These are phyloP conservation scores for Hylaeus anthracinus DNA, from an alignment of 1,140 invertebrate genomes.

Conservation along the genomic window DNA sequence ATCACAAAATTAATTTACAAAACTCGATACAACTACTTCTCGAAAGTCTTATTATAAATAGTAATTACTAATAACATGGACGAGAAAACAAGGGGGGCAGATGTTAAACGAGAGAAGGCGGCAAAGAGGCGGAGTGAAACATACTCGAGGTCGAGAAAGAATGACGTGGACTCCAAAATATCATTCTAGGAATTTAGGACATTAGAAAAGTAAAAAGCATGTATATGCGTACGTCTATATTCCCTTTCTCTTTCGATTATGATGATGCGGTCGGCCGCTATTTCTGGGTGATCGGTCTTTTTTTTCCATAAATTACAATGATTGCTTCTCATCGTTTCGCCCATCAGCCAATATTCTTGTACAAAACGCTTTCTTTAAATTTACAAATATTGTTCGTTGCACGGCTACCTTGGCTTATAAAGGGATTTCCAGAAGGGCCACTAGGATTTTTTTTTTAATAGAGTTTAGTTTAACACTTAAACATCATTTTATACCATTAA, in stretches of 20 bases:
- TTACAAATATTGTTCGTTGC: not conserved
- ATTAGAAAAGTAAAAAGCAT: conserved; percentile 47
- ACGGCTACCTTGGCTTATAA: not conserved
- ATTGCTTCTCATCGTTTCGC: conserved; percentile 17
- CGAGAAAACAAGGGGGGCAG: not conserved
- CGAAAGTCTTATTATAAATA: conserved; percentile 2
- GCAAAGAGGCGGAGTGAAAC: conserved; percentile 27
- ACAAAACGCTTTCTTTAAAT: conserved; percentile 5
- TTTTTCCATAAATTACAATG: conserved; percentile 46
- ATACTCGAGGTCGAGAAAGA: conserved; percentile 31
- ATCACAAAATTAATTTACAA: not conserved
- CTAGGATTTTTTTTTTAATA: too few species aligned
- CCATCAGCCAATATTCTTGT: not conserved
- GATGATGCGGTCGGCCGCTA: conserved; percentile 20
- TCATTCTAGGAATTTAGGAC: conserved; percentile 48
- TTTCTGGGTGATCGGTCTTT: conserved; percentile 36
- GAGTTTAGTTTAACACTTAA: too few species aligned
- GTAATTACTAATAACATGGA: conserved; percentile 17
- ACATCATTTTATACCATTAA: too few species aligned
- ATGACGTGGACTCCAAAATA: conserved; percentile 43
- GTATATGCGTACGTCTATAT: conserved; percentile 14
- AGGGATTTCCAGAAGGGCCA: too few species aligned
- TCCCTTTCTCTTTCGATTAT: conserved; percentile 45
- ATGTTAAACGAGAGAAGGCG: not conserved
- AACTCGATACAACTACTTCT: not conserved